A percentile compares a stretch with the other conserved stretches of the same genome.
Conservation (phyloP, 30 jellyfish, hydroid and myxozoan genomes). For the Cassiopea andromeda region DNA sequence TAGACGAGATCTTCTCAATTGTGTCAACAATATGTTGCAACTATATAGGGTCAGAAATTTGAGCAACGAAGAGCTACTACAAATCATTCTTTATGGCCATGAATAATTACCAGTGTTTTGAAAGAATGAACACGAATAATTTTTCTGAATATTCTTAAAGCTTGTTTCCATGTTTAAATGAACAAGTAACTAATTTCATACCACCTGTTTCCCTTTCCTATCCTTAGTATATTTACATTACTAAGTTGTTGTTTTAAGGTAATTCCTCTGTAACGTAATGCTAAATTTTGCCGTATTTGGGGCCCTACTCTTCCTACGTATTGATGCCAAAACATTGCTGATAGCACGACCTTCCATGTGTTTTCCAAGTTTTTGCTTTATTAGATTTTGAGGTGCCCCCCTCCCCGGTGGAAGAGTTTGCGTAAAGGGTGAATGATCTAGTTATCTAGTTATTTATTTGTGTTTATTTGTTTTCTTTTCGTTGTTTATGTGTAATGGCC, state of each 20-base stretch:
- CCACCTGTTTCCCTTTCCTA: not conserved
- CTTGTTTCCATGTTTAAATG: not conserved
- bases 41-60: slow-evolving; percentile 16
- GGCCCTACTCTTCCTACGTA: not conserved
- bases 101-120: slow-evolving; percentile 25
- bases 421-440: not conserved
- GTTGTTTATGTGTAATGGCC: not conserved
- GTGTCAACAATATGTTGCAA: not conserved
- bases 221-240: not conserved
- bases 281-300: not conserved
- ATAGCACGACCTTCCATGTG: not conserved
- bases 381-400: not conserved
- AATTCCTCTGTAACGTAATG: not conserved
- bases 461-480: not conserved
- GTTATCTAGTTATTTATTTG: not conserved
- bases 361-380: too few relatives aligned
- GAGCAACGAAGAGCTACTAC: slow-evolving; percentile 3
- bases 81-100: slow-evolving; percentile 26
- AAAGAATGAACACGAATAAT: not conserved
- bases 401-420: not conserved
- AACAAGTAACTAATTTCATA: not conserved
- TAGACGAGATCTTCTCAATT: slow-evolving; percentile 33
- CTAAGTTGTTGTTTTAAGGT: not conserved
- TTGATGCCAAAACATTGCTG: not conserved
- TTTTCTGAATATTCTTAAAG: not conserved